A percentile compares a stretch with the other conserved stretches of the same genome.
phyloP scores from a whole-genome alignment of 2,888 invertebrate species.

The Diarsia mendica region DNA sequence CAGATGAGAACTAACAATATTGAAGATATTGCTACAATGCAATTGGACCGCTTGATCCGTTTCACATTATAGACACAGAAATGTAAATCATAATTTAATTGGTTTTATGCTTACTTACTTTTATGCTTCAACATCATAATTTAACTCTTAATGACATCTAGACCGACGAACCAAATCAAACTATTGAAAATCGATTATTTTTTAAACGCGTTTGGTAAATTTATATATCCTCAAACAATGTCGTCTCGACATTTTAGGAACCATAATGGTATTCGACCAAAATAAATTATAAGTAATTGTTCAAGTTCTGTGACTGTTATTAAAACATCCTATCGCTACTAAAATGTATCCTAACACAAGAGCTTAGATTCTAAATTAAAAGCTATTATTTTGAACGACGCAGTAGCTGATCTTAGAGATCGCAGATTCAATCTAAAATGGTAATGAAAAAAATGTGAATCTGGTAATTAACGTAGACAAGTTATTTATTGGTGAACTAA shows the following conservation, averaged over 20 bases:
- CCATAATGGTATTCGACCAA: slow-evolving; percentile 8
- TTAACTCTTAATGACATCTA: slow-evolving; percentile 1
- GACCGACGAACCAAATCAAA: slow-evolving; percentile 6
- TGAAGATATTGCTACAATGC: not conserved
- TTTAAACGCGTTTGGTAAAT: slow-evolving; percentile 1
- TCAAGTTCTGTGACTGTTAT: not conserved
- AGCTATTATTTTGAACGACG: not conserved
- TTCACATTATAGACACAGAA: not conserved
- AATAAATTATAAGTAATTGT: slow-evolving; percentile 4
- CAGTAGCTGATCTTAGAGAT: not conserved
- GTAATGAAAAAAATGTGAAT: not conserved
- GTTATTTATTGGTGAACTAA: not conserved
- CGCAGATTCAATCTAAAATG: not conserved
- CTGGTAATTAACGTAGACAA: not conserved
- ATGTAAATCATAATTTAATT: not conserved
- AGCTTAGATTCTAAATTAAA: slow-evolving; percentile 8
- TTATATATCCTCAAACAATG: not conserved
- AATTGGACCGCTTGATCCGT: not conserved
- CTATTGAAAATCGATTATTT: slow-evolving; percentile 12
- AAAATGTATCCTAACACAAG: too few species aligned
- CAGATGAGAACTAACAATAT: not conserved
- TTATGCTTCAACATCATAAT: not conserved
- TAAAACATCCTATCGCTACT: not conserved
- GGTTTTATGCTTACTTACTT: too few species aligned
- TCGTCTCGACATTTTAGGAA: slow-evolving; percentile 4